Conservation (phyloP, 1,140 invertebrate genomes). For the Galendromus occidentalis region DNA sequence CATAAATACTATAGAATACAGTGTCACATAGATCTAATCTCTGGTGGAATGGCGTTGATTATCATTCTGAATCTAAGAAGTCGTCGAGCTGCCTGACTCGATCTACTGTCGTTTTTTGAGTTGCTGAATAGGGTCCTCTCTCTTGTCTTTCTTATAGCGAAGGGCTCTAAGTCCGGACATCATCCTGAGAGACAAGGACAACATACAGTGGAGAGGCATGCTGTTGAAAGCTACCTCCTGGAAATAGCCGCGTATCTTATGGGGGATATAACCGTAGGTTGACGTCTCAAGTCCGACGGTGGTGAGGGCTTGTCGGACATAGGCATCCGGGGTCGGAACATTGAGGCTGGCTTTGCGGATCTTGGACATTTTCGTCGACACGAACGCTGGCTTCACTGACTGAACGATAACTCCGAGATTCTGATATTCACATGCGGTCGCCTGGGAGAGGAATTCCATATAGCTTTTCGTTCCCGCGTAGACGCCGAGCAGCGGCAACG, state of each 20-base stretch:
- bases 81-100: no score
- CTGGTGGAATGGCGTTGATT: no score
- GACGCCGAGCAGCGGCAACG: conserved; percentile 58
- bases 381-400: conserved; percentile 63
- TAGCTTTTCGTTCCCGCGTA: conserved; percentile 79
- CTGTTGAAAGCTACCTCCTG: conserved; percentile 23
- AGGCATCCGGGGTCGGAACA: conserved; percentile 52
- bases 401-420: conserved; percentile 53
- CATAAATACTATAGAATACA: no score
- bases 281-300: conserved; percentile 50
- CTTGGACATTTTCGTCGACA: conserved; percentile 80
- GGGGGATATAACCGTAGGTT: conserved; percentile 48
- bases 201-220: conserved; percentile 25
- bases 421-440: conserved; percentile 54
- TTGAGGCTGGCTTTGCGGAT: conserved; percentile 54
- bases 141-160: neutral
- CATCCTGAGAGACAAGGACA: conserved; percentile 18
- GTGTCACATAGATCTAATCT: no score
- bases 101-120: no score
- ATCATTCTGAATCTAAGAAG: no score
- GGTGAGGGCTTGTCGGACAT: conserved; percentile 50
- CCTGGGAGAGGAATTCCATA: conserved; percentile 65
- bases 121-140: neutral
- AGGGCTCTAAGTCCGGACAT: neutral
- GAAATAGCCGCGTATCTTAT: conserved; percentile 22